phyloP scores from a whole-genome alignment of 35 echinoderm and acorn worm species.

The Eucidaris tribuloides region DNA sequence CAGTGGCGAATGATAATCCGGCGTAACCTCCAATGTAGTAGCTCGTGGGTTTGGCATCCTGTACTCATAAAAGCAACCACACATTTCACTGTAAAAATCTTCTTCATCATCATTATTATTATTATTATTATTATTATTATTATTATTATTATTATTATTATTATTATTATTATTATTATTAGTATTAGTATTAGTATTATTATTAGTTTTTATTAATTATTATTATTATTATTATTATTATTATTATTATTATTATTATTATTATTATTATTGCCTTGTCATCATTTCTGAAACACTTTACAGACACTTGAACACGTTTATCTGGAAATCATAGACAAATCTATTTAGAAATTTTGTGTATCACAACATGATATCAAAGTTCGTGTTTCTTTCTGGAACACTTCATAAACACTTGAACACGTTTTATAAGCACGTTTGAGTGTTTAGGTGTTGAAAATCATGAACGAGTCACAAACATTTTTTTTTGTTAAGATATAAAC shows the following conservation, averaged over 20 bases:
- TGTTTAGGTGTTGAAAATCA: too few species aligned
- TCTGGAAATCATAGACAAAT: too few species aligned
- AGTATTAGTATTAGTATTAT: too few species aligned
- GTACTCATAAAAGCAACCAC: background rate
- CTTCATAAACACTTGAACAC: too few species aligned
- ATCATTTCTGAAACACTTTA: too few species aligned
- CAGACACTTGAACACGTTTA: too few species aligned
- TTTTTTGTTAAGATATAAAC: too few species aligned
- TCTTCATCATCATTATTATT: background rate
- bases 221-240: background rate
- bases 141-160: background rate
- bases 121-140: background rate
- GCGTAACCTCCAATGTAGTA: conserved; percentile 65
- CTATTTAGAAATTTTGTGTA: too few species aligned
- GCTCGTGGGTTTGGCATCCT: conserved; percentile 7
- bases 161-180: background rate
- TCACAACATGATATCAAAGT: background rate
- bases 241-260: background rate
- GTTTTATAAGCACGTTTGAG: too few species aligned
- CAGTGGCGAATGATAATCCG: conserved; percentile 21
- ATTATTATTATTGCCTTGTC: too few species aligned
- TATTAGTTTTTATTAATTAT: too few species aligned
- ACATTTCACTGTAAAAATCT: background rate
- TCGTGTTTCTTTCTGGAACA: too few species aligned
- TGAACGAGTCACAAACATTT: background rate